Evolutionary conservation across 1,140 invertebrate genomes (phyloP), one percentile per base, ranked within the genome.

Genomic region (Zaprionus tsacasi): DNA sequence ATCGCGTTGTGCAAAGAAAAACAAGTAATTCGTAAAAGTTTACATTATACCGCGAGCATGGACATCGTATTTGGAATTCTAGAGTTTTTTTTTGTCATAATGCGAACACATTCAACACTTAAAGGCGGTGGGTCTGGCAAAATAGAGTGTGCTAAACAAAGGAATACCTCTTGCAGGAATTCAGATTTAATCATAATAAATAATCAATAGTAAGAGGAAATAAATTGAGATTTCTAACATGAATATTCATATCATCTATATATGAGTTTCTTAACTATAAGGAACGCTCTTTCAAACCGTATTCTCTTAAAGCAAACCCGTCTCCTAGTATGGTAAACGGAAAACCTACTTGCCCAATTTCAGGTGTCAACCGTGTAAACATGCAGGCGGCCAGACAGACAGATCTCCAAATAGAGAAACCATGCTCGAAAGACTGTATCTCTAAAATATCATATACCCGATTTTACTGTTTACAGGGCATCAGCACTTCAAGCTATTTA

Each of bases 51-150:
- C 35, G 10, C 50, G 12, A 55, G 36, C 61, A 64, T 52, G 17
- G 13, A 25, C 50, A 64, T 55, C 50, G 50, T 54, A 64, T 64
- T 64, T 40, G 61, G 61, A 64, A 64, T 64, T 64, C 61, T 54
- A 54, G 52, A 36, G 48, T 33, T 33, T 55, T 33, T 55, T 64
- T 64, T 64, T 64, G 21, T 17, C n/a, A 17, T 63, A 35, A 35
- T 25, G 45, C 5, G 17, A 58, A 25, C 35, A 38, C 36, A 43
- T 58, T 58, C 27, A 50, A 12, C 17, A 25, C 4, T 50, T 17
- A 15, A 15, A 43, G 40, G 40, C n/a, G 40, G n/a, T 15, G 40
- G 27, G 27, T 3, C 27, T 1, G 27, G 27, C 27, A 43, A 12
- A 12, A 11, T 21, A 21, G 8, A 3, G 21, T 11, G 3, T 25